A percentile compares a stretch with the other conserved stretches of the same genome.
Evolutionary conservation across 2,113 vertebrate species (phyloP).

Genomic region (Nesoenas mayeri): DNA sequence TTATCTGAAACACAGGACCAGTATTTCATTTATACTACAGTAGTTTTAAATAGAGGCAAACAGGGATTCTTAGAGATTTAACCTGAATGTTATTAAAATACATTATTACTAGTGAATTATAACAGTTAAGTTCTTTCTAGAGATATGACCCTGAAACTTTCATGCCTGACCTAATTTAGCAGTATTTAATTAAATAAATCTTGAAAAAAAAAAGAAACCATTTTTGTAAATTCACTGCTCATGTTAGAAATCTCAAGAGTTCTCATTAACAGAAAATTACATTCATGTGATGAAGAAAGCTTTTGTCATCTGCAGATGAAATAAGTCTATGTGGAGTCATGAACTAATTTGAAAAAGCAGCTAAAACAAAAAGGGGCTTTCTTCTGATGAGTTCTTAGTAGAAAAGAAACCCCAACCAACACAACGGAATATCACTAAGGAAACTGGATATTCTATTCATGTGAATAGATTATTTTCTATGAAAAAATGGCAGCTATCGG

Average conservation of each 20-base stretch:
- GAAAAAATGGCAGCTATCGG: neutral
- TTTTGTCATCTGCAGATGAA: conserved; percentile 61
- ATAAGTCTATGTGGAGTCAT: neutral
- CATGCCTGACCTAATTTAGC: conserved; percentile 34
- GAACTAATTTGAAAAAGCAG: conserved; percentile 26
- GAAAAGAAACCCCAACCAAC: neutral
- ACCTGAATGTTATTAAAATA: conserved; percentile 4
- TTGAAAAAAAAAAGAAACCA: conserved; percentile 2
- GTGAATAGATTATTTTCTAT: neutral
- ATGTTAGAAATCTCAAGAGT: conserved; percentile 50
- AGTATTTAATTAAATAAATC: conserved; percentile 30
- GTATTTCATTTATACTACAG: neutral
- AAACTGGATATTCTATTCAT: neutral
- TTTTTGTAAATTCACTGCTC: conserved; percentile 42
- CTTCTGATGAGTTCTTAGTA: neutral
- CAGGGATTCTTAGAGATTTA: conserved; percentile 12
- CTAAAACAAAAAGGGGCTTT: conserved; percentile 7
- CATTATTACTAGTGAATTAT: neutral
- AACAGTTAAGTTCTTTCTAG: conserved; percentile 31
- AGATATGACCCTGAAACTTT: conserved; percentile 26
- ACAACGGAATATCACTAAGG: neutral
- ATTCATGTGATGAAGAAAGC: conserved; percentile 30
- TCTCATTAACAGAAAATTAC: conserved; percentile 64
- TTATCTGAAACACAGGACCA: neutral
- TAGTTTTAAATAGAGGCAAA: conserved; percentile 21